Evolutionary conservation across 2,113 vertebrate genomes (phyloP).

Genomic region (Cavia porcellus): DNA sequence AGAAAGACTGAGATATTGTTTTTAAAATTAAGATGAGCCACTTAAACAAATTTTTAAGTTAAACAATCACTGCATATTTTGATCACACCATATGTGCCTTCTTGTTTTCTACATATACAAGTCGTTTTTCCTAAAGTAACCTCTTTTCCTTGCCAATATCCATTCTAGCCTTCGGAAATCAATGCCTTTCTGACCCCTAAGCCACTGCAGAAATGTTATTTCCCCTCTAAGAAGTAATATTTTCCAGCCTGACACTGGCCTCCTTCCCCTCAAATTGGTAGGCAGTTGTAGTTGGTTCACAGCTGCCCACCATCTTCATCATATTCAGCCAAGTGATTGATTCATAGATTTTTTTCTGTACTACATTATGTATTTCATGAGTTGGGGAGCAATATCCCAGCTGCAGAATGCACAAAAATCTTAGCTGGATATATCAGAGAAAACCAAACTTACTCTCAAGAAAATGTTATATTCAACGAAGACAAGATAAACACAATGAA

Average conservation of each 20-base stretch:
- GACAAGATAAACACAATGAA: neutral
- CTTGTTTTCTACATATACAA: neutral
- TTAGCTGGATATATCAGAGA: neutral
- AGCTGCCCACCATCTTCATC: neutral
- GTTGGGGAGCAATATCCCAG: neutral
- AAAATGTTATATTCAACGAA: neutral
- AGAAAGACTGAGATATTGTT: slow-evolving; percentile 53
- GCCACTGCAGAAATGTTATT: accelerated
- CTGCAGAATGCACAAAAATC: no score
- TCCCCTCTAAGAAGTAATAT: neutral
- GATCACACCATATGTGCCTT: neutral
- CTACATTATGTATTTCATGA: neutral
- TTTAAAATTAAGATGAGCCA: slow-evolving; percentile 66
- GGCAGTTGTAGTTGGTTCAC: neutral
- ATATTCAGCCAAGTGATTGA: neutral
- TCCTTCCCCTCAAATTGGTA: neutral
- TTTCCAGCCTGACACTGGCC: neutral
- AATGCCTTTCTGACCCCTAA: neutral
- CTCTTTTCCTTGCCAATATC: neutral
- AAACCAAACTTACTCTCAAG: neutral
- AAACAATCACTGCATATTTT: neutral
- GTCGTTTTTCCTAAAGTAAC: neutral
- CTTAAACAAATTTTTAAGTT: slow-evolving; percentile 20
- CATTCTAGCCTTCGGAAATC: neutral
- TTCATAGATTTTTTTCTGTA: neutral